phyloP scores from a whole-genome alignment of 2,888 invertebrate genomes.

The Dryococelus australis region DNA sequence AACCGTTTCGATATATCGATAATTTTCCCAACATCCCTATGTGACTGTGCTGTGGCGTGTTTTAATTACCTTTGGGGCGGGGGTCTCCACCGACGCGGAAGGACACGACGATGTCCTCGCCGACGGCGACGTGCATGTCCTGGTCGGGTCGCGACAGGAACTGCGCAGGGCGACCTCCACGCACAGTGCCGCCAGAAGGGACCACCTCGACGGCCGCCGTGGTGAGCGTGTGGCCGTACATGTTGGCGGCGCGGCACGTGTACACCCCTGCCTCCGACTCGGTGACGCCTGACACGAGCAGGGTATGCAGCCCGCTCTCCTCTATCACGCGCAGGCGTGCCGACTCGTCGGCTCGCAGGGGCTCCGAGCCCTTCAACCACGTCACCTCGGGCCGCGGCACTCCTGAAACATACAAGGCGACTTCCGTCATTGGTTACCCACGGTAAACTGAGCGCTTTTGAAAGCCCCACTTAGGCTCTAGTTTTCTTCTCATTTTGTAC shows the following conservation, averaged over 20 bases:
- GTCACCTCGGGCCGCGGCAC: slow-evolving; percentile 70
- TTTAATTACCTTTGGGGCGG: slow-evolving; percentile 76
- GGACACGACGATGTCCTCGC: slow-evolving; percentile 83
- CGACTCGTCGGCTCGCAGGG: slow-evolving; percentile 58
- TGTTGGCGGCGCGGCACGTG: slow-evolving; percentile 70
- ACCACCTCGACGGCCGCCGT: slow-evolving; percentile 53
- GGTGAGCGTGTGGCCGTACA: slow-evolving; percentile 76
- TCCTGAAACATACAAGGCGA: slow-evolving; percentile 52
- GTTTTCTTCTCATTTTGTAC: not conserved
- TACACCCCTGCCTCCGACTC: slow-evolving; percentile 54
- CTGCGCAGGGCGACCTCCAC: slow-evolving; percentile 78
- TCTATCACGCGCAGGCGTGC: slow-evolving; percentile 74
- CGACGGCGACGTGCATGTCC: slow-evolving; percentile 75
- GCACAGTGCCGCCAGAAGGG: slow-evolving; percentile 59
- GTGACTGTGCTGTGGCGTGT: too few relatives aligned
- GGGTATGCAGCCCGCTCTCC: slow-evolving; percentile 78
- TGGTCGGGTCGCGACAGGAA: slow-evolving; percentile 82
- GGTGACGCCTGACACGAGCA: slow-evolving; percentile 50
- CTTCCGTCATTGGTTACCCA: too few relatives aligned
- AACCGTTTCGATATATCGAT: too few relatives aligned
- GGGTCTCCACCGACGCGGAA: slow-evolving; percentile 85
- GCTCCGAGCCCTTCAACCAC: slow-evolving; percentile 73
- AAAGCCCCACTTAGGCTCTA: too few relatives aligned
- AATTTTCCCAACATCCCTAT: too few relatives aligned
- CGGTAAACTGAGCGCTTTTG: too few relatives aligned